A percentile compares a stretch with the other conserved stretches of the same genome.
phyloP scores from a whole-genome alignment of 2,888 invertebrate species.

The Platerodrilus igneus region DNA sequence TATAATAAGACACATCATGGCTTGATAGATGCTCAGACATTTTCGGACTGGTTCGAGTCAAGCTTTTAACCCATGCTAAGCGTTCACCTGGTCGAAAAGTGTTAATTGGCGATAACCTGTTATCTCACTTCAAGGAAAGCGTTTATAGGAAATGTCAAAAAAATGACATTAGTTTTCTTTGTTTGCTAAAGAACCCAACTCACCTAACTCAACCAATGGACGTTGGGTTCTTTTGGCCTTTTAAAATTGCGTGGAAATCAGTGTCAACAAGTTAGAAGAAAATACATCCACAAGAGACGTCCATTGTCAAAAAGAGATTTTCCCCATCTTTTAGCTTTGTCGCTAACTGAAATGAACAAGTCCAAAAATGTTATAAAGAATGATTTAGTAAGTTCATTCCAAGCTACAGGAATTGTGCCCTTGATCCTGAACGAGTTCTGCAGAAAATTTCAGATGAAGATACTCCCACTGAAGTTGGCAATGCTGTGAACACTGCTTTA shows the following conservation, averaged over 20 bases:
- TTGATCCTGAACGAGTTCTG: no score
- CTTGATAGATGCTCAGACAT: constrained; percentile 28
- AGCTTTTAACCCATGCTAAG: constrained; percentile 5
- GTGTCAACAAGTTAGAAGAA: constrained; percentile 2
- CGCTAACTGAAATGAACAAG: constrained; percentile 6
- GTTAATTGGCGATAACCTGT: constrained; percentile 36
- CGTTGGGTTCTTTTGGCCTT: constrained; percentile 30
- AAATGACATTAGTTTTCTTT: constrained; percentile 34
- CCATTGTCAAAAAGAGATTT: constrained; percentile 11
- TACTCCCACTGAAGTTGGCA: not conserved
- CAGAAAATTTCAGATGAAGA: constrained; percentile 1
- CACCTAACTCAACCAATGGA: constrained; percentile 31
- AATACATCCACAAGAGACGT: not conserved
- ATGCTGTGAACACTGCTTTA: not conserved
- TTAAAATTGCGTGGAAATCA: no score
- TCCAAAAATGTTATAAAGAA: not conserved
- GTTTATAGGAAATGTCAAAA: constrained; percentile 26
- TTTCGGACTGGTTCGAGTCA: constrained; percentile 31
- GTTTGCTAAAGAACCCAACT: constrained; percentile 33
- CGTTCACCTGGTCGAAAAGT: constrained; percentile 30
- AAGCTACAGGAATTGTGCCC: not conserved
- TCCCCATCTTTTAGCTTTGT: constrained; percentile 2
- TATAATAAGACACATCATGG: constrained; percentile 25
- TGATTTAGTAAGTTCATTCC: not conserved
- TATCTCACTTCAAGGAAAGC: no score